These are phyloP conservation scores for Pangasianodon gigas DNA, from an alignment of 2,113 vertebrate species.

Conservation along the genomic window DNA sequence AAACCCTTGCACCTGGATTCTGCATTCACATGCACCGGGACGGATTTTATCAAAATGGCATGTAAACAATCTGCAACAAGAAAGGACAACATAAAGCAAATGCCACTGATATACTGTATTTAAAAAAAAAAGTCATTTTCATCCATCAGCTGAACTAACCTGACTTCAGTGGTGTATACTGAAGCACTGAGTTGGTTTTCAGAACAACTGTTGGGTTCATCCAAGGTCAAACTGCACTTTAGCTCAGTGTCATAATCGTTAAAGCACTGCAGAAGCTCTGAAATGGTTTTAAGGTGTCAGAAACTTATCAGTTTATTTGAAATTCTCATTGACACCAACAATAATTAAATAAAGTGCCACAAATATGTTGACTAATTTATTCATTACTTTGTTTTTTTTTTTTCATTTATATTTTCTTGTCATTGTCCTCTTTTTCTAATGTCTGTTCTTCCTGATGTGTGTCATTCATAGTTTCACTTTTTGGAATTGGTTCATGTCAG, in stretches of 20 bases:
- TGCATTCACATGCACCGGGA: slow-evolving; percentile 49
- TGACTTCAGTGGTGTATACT: not conserved
- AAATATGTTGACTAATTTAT: not conserved
- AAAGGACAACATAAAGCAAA: not conserved
- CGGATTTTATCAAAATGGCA: slow-evolving; percentile 35
- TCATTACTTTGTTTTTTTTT: not conserved
- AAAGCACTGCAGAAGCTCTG: slow-evolving; percentile 54
- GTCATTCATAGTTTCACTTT: not conserved
- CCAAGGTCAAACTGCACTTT: slow-evolving; percentile 51
- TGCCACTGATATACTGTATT: not conserved
- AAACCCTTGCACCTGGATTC: accelerated
- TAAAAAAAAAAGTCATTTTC: not conserved
- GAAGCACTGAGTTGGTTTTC: slow-evolving; percentile 43
- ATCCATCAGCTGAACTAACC: not conserved
- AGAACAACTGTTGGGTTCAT: slow-evolving; percentile 46
- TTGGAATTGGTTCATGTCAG: no score
- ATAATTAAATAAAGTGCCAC: not conserved
- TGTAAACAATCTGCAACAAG: not conserved
- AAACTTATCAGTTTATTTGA: no score
- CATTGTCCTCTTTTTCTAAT: not conserved
- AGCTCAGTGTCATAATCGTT: slow-evolving; percentile 39
- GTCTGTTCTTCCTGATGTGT: not conserved
- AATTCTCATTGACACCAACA: not conserved
- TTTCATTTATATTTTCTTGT: not conserved
- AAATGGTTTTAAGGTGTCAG: not conserved